phyloP scores from a whole-genome alignment of 2,797 vertebrate genomes.

The Fistularia tabacaria region DNA sequence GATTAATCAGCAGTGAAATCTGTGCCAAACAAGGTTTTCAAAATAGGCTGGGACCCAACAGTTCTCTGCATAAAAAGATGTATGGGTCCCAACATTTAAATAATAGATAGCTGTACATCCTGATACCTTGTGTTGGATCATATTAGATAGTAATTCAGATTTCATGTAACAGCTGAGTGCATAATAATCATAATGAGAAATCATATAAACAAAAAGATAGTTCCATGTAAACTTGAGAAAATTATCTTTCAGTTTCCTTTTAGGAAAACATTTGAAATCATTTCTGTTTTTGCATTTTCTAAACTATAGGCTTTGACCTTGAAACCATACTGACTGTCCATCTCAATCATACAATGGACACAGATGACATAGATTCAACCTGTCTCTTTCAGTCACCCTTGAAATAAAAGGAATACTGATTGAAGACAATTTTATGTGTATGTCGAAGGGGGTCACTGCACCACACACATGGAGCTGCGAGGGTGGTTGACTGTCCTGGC shows the following conservation, averaged over 20 bases:
- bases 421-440: slow-evolving; percentile 33
- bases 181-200: slow-evolving; percentile 15
- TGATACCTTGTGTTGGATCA: too few species aligned
- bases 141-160: background rate
- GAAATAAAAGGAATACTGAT: slow-evolving; percentile 62
- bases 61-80: too few species aligned
- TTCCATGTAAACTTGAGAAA: slow-evolving; percentile 45
- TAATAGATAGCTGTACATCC: too few species aligned
- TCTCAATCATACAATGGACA: slow-evolving; percentile 29
- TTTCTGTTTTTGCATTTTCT: too few species aligned
- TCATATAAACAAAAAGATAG: slow-evolving; percentile 46
- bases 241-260: slow-evolving; percentile 31
- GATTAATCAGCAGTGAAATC: too few species aligned
- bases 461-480: slow-evolving; percentile 94
- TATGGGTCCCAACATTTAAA: too few species aligned
- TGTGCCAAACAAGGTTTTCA: too few species aligned
- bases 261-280: slow-evolving; percentile 15
- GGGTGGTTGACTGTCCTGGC: slow-evolving; percentile 85
- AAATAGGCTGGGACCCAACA: too few species aligned
- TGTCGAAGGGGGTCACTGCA: slow-evolving; percentile 80
- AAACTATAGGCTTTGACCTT: slow-evolving; percentile 12
- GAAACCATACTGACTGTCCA: slow-evolving; percentile 42
- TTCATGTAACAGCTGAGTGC: slow-evolving; percentile 2
- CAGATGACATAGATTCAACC: slow-evolving; percentile 19
- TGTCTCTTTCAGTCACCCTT: slow-evolving; percentile 15